These are phyloP conservation scores for Myodes glareolus DNA, from an alignment of 2,113 vertebrate species.

Conservation along the genomic window DNA sequence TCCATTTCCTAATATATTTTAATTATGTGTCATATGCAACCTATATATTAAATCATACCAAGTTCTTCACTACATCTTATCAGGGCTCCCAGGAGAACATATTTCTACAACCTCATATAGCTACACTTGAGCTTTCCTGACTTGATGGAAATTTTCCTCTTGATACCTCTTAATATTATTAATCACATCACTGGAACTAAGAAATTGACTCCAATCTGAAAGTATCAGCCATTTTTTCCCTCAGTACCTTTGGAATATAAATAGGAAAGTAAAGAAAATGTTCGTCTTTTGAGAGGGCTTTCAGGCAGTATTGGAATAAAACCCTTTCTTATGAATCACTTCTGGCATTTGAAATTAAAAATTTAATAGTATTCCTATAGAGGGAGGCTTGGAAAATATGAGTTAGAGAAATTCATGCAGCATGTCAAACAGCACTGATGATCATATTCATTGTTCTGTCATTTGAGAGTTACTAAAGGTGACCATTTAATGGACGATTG, in stretches of 20 bases:
- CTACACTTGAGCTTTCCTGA: neutral
- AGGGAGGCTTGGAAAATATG: neutral
- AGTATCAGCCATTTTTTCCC: neutral
- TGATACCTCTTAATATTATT: neutral
- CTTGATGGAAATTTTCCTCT: neutral
- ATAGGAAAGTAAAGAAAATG: neutral
- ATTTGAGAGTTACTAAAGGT: neutral
- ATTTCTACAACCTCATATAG: neutral
- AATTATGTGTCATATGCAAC: neutral
- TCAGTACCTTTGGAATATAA: neutral
- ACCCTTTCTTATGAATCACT: neutral
- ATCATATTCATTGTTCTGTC: neutral
- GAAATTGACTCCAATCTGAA: neutral
- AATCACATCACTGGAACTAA: conserved; percentile 28
- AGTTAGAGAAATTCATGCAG: neutral
- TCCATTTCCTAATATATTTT: neutral
- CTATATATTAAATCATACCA: neutral
- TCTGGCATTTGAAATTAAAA: conserved; percentile 18
- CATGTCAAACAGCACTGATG: neutral
- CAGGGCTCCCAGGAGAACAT: neutral
- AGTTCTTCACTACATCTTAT: neutral
- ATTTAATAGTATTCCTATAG: neutral
- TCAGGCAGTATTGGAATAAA: neutral
- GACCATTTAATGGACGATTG: neutral
- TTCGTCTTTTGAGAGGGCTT: neutral